phyloP scores from a whole-genome alignment of 2,888 invertebrate genomes.

The Ormyrus nitidulus region DNA sequence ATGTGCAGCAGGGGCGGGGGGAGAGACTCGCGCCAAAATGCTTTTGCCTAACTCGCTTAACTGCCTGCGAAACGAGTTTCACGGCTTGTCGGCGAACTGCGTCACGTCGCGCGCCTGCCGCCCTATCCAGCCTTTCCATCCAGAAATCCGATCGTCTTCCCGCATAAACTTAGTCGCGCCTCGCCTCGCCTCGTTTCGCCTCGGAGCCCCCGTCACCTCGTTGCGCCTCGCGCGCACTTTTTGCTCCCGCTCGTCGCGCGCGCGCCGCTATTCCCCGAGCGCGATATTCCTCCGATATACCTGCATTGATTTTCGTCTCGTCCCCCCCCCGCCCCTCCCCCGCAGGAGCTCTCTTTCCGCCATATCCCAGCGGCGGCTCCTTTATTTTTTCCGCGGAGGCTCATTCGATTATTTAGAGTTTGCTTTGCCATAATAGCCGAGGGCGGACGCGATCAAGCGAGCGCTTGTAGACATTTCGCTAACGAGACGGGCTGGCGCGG shows the following conservation, averaged over 20 bases:
- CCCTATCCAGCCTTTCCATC: conserved; percentile 23
- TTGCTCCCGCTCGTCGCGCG: not conserved
- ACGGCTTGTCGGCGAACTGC: conserved; percentile 49
- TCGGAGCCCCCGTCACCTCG: too few species aligned
- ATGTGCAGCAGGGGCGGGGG: not conserved
- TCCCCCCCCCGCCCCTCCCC: not conserved
- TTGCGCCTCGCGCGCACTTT: not conserved
- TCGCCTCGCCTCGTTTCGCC: not conserved
- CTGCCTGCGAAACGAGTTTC: conserved; percentile 56
- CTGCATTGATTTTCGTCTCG: conserved; percentile 16
- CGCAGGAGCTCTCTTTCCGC: not conserved
- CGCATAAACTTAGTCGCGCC: conserved; percentile 40
- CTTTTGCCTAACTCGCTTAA: conserved; percentile 51
- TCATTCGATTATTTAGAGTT: not conserved
- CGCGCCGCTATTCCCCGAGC: not conserved
- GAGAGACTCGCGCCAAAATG: conserved; percentile 34
- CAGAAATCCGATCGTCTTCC: conserved; percentile 48
- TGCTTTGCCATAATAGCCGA: not conserved
- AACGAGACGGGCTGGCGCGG: not conserved
- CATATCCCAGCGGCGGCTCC: too few species aligned
- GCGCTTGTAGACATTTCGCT: not conserved
- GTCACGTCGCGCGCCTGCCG: conserved; percentile 9
- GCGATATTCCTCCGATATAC: not conserved
- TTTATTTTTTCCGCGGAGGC: not conserved
- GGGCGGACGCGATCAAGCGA: not conserved